Conservation (phyloP, 2,113 vertebrate genomes). For the Xiphorhynchus elegans region DNA sequence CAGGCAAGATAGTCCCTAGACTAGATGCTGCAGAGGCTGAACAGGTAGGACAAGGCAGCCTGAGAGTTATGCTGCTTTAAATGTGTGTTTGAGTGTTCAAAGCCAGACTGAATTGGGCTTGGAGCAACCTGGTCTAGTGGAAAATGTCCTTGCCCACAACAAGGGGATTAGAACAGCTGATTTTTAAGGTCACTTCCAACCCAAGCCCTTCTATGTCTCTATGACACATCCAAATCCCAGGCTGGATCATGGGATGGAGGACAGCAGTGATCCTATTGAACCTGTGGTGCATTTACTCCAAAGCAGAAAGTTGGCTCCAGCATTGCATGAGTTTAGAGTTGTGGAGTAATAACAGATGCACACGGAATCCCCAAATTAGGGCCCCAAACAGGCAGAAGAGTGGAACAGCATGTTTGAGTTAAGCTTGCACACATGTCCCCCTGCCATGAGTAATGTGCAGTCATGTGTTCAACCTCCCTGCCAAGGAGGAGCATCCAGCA, state of each 20-base stretch:
- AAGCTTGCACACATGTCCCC: background rate
- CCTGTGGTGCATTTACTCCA: background rate
- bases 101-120: background rate
- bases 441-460: background rate
- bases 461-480: background rate
- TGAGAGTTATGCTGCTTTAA: background rate
- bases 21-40: background rate
- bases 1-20: background rate
- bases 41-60: background rate
- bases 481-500: background rate
- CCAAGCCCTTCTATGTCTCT: background rate
- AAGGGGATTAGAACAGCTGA: background rate
- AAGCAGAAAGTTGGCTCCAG: slow-evolving; percentile 15
- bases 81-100: background rate
- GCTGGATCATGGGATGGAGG: background rate
- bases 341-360: background rate
- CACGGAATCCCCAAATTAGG: background rate
- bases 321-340: background rate
- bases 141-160: background rate
- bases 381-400: background rate
- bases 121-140: background rate
- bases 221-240: background rate
- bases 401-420: background rate
- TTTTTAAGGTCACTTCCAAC: background rate
- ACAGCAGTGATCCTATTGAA: background rate